These are phyloP conservation scores for Corythaeola cristata DNA, from an alignment of 2,113 vertebrate genomes.

Conservation along the genomic window DNA sequence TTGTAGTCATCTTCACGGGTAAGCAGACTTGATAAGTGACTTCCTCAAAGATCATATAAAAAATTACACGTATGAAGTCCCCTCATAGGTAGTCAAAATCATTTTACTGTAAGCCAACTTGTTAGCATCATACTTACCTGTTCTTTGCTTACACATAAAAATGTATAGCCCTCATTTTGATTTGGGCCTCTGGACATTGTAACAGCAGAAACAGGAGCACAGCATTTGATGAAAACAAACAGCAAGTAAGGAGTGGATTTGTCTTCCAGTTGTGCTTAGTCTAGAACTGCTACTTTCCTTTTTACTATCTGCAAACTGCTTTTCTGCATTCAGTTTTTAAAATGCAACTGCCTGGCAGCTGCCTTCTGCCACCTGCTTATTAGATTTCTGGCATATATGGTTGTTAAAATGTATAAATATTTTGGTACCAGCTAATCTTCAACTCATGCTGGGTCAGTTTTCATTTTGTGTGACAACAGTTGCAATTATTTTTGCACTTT, in stretches of 20 bases:
- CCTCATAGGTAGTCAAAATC: background rate
- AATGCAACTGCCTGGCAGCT: background rate
- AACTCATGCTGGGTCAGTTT: background rate
- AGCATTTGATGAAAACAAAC: background rate
- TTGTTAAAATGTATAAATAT: constrained; percentile 27
- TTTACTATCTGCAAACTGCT: background rate
- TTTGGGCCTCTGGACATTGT: background rate
- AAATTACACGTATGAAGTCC: background rate
- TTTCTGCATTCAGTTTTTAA: constrained; percentile 24
- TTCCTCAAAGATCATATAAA: background rate
- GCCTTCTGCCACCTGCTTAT: constrained; percentile 1
- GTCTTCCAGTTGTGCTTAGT: background rate
- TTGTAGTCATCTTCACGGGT: background rate
- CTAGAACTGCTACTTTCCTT: background rate
- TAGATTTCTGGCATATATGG: background rate
- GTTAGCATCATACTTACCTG: background rate
- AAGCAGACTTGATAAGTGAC: background rate
- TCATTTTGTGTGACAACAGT: background rate
- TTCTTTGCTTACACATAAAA: background rate
- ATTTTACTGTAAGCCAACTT: background rate
- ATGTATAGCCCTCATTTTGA: background rate
- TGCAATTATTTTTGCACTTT: background rate
- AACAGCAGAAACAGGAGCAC: background rate
- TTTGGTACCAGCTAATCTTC: background rate
- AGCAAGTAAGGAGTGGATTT: background rate